phyloP scores from a whole-genome alignment of 2,888 invertebrate genomes.

The Folsomia candida region DNA sequence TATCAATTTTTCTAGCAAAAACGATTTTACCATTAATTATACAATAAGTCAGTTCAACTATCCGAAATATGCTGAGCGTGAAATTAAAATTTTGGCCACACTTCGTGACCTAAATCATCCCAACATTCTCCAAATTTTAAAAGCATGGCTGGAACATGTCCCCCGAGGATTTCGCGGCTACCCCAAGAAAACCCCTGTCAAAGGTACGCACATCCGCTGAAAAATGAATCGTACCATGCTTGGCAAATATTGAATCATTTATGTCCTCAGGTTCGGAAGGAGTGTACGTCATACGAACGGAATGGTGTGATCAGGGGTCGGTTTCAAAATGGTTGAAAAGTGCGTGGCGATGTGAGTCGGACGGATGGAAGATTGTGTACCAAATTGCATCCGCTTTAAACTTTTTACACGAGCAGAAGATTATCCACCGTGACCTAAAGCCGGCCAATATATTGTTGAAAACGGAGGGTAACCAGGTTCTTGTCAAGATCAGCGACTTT shows the following conservation, averaged over 20 bases:
- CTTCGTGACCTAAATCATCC: neutral
- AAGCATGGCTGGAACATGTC: neutral
- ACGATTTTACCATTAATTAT: neutral
- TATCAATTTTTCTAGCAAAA: neutral
- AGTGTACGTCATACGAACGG: neutral
- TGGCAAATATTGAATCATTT: too few species aligned
- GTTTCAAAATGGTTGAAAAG: neutral
- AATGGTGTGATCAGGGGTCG: neutral
- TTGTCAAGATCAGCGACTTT: neutral
- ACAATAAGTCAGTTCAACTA: neutral
- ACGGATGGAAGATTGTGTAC: neutral
- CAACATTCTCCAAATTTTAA: neutral
- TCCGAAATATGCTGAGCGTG: neutral
- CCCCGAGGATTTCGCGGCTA: neutral
- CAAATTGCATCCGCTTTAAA: neutral
- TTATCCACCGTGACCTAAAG: neutral
- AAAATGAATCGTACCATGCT: too few species aligned
- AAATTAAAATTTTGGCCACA: neutral
- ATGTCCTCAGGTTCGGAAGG: too few species aligned
- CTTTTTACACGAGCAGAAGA: neutral
- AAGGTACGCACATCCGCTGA: too few species aligned
- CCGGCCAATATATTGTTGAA: neutral
- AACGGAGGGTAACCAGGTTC: neutral
- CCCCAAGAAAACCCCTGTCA: neutral
- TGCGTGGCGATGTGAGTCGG: neutral